A percentile compares a stretch with the other conserved stretches of the same genome.
phyloP scores from a whole-genome alignment of 2,113 vertebrate genomes.

The Sclerurus mexicanus region DNA sequence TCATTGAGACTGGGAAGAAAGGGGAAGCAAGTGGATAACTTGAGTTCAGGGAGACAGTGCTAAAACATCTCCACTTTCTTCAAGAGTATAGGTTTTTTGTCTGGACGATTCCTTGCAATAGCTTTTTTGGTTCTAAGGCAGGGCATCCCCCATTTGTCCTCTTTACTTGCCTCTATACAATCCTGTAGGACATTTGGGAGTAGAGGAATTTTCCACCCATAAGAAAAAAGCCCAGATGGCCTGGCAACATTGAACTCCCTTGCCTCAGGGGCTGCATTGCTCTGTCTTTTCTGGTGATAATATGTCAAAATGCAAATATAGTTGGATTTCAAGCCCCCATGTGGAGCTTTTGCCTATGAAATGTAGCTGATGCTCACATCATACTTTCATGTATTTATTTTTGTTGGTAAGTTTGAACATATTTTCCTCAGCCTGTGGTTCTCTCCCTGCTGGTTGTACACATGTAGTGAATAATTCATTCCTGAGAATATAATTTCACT shows the following conservation, averaged over 20 bases:
- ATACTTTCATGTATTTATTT: conserved; percentile 53
- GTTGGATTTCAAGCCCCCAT: conserved; percentile 33
- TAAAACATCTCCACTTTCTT: background rate
- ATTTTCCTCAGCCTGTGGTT: conserved; percentile 50
- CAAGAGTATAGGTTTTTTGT: background rate
- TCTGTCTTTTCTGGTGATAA: conserved; percentile 57
- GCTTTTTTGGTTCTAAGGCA: background rate
- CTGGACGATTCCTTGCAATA: background rate
- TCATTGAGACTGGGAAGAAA: background rate
- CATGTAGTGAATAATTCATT: conserved; percentile 47
- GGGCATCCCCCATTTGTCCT: background rate
- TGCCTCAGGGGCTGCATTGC: conserved; percentile 21
- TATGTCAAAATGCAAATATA: conserved; percentile 58
- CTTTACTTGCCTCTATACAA: background rate
- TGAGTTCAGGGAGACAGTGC: background rate
- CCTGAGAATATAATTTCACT: conserved; percentile 27
- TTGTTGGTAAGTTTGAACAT: conserved; percentile 53
- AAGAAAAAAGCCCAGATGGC: conserved; percentile 40
- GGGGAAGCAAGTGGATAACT: background rate
- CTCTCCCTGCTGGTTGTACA: conserved; percentile 41
- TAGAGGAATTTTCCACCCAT: conserved; percentile 7
- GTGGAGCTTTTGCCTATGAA: conserved; percentile 50
- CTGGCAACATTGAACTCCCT: conserved; percentile 7
- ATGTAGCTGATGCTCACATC: conserved; percentile 51
- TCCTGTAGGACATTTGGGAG: conserved; percentile 5